Base-by-base conservation (phyloP, 1,140 invertebrate genomes). In the Wiebesia pumilae region DNA sequence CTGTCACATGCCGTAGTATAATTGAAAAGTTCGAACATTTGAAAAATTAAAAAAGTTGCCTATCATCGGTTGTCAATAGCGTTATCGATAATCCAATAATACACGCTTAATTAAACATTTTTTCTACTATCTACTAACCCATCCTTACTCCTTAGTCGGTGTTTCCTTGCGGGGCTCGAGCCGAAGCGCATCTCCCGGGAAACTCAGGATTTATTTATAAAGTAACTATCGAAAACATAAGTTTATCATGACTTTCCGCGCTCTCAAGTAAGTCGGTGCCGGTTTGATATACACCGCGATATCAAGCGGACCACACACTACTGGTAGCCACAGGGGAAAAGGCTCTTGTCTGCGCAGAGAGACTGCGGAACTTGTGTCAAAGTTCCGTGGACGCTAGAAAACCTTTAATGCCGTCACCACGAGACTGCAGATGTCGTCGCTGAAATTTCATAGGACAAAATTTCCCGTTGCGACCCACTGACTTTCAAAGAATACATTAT, bases 181-280 rank as follows among this genome's bases (percentile, higher is more conserved):
- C 43, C 43, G 16, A 81, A 81, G 67, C 79, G 58, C 47, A 83
- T 85, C 75, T 69, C n/a, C 43, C 51, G 58, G 40, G 54, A 75
- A 54, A 27, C 38, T 40, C 81, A 83, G 90, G 88, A 90, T 92
- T 93, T 93, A 93, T 93, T 92, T 92, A 91, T 91, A 87, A 89
- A 91, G 83, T 83, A 87, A 89, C 89, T 91, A 90, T 92, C 88
- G 89, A 88, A 86, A 91, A 91, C 91, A 89, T 90, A 92, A 93
- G 91, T 92, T 92, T 90, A 90, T 90, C 33, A 43, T 40, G 16
- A 16, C 19, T 7, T 10, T 14, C 1, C 10, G 65, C 30, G 33
- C 38, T 43, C 3, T 7, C 40, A 43, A 75, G 33, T 6, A 38
- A 71, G 38, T n/a, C 27, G 71, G 9, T 30, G n/a, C 33, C 27